phyloP scores from a whole-genome alignment of 1,140 invertebrate genomes.

The Calycopis cecrops region DNA sequence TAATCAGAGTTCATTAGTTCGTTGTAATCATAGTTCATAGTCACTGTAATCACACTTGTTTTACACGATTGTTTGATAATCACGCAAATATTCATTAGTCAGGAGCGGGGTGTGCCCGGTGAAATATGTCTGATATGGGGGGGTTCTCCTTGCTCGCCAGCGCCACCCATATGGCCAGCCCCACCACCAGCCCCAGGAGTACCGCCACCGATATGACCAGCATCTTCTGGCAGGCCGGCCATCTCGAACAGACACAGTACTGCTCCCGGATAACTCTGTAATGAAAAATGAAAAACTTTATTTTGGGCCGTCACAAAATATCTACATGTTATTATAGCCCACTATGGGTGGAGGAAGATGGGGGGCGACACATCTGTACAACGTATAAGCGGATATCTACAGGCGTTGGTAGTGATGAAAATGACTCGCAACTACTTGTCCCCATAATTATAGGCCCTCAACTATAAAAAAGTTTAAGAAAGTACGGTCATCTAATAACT shows the following conservation, averaged over 20 bases:
- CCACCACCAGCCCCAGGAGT: slow-evolving; percentile 48
- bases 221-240: slow-evolving; percentile 45
- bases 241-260: slow-evolving; percentile 60
- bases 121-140: slow-evolving; percentile 33
- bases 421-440: no score
- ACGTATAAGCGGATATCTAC: no score
- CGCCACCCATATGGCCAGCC: slow-evolving; percentile 35
- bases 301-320: no score
- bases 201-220: slow-evolving; percentile 45
- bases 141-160: slow-evolving; percentile 20
- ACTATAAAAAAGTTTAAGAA: no score
- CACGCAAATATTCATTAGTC: slow-evolving; percentile 22
- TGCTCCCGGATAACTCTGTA: slow-evolving; percentile 59
- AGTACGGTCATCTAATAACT: not conserved
- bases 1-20: not conserved
- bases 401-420: no score
- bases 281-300: slow-evolving; percentile 15
- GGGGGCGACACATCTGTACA: no score
- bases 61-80: not conserved
- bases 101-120: slow-evolving; percentile 22
- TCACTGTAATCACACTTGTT: not conserved
- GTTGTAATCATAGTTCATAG: not conserved
- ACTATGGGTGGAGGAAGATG: no score
- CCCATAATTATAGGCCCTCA: no score
- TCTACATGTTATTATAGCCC: not conserved